phyloP scores from a whole-genome alignment of 2,888 invertebrate genomes.

The Neocrepidodera transversa region DNA sequence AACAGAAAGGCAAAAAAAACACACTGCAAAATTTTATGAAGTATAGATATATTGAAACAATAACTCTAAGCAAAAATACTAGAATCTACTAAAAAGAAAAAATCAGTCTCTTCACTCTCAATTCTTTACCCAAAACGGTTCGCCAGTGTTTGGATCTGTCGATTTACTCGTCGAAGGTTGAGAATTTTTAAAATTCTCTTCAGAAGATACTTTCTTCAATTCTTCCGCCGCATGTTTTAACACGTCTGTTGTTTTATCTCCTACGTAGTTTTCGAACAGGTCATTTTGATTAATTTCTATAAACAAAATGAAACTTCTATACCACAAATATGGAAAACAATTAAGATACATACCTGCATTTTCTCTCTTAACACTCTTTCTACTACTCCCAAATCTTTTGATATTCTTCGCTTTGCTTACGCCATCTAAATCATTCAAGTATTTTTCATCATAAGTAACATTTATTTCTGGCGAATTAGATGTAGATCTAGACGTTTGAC shows the following conservation, averaged over 20 bases:
- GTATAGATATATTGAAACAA: constrained; percentile 15
- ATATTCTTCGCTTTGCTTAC: constrained; percentile 61
- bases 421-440: constrained; percentile 69
- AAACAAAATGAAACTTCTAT: not conserved
- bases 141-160: constrained; percentile 34
- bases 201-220: constrained; percentile 17
- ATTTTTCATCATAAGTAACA: constrained; percentile 53
- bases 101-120: constrained; percentile 29
- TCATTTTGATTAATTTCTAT: constrained; percentile 1
- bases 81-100: constrained; percentile 23
- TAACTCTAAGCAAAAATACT: constrained; percentile 14
- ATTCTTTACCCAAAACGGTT: constrained; percentile 47
- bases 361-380: constrained; percentile 40
- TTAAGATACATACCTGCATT: constrained; percentile 33
- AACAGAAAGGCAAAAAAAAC: constrained; percentile 5
- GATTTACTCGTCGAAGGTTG: constrained; percentile 12
- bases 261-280: not conserved
- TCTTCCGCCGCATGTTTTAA: constrained; percentile 32
- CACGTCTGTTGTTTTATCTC: constrained; percentile 23
- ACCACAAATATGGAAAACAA: not conserved
- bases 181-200: not conserved
- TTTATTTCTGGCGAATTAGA: constrained; percentile 24
- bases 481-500: constrained; percentile 30
- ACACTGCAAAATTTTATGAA: constrained; percentile 6
- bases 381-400: constrained; percentile 36